These are phyloP conservation scores for Malacoctenus gilli DNA, from an alignment of 2,797 vertebrate genomes.

Conservation along the genomic window DNA sequence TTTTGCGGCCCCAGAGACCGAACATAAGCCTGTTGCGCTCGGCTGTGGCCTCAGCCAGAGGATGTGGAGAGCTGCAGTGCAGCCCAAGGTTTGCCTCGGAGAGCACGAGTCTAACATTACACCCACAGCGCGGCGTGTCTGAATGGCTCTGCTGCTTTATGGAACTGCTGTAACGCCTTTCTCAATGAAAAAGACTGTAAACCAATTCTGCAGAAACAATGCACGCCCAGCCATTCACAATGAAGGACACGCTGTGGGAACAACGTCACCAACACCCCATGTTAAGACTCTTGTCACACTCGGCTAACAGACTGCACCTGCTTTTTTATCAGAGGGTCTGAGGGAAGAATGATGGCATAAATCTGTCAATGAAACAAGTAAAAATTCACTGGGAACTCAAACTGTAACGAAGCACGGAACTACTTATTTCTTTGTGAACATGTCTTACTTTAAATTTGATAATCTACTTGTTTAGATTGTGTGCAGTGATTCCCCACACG, in stretches of 20 bases:
- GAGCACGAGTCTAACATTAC: constrained; percentile 29
- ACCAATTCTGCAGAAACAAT: constrained; percentile 33
- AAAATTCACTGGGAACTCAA: too few relatives aligned
- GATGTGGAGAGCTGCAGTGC: constrained; percentile 4
- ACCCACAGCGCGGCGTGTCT: constrained; percentile 31
- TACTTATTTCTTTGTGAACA: too few relatives aligned
- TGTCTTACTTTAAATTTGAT: too few relatives aligned
- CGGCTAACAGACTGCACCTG: too few relatives aligned
- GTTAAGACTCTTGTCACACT: constrained; percentile 24
- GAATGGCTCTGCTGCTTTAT: constrained; percentile 40
- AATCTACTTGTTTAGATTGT: too few relatives aligned
- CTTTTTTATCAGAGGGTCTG: too few relatives aligned
- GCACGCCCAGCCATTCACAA: constrained; percentile 12
- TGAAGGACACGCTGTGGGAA: constrained; percentile 16
- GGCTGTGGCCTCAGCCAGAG: constrained; percentile 8
- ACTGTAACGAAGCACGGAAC: too few relatives aligned
- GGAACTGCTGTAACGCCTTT: constrained; percentile 30
- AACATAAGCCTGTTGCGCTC: constrained; percentile 26
- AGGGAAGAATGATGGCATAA: too few relatives aligned
- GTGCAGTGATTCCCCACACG: too few relatives aligned
- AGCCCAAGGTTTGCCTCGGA: constrained; percentile 24
- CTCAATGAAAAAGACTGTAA: constrained; percentile 21
- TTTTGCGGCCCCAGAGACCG: not conserved
- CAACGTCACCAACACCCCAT: constrained; percentile 3
- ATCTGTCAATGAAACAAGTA: too few relatives aligned